Percentiles rank a stretch among this genome's conserved stretches.
Conservation (phyloP, 1,140 invertebrate species). For the Dendroctonus ponderosae region DNA sequence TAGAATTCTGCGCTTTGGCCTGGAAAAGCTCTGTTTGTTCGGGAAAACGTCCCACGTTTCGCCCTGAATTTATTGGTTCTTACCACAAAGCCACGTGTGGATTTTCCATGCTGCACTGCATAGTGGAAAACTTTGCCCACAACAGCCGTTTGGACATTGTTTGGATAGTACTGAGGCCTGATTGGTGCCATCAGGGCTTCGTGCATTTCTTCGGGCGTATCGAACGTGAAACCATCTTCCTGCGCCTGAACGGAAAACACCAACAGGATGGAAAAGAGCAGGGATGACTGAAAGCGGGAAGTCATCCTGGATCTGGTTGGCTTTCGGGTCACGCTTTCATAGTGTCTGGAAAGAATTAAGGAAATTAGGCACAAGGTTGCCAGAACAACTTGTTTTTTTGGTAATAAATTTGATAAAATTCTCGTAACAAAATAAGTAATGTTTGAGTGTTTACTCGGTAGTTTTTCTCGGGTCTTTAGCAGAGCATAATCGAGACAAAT, state of each 20-base stretch:
- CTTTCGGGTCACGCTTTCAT: no score
- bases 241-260: not conserved
- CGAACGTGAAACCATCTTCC: constrained; percentile 41
- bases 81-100: constrained; percentile 14
- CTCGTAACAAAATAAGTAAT: no score
- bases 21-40: constrained; percentile 33
- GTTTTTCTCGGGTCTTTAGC: no score
- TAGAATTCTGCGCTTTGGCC: constrained; percentile 42
- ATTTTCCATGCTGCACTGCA: not conserved
- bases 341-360: no score
- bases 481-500: no score
- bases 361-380: no score
- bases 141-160: constrained; percentile 24
- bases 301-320: no score
- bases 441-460: no score
- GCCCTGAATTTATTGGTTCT: not conserved
- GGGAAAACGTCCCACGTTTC: not conserved
- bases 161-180: constrained; percentile 4
- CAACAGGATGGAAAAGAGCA: no score
- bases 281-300: no score
- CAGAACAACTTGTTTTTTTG: no score
- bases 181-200: constrained; percentile 8
- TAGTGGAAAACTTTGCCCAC: constrained; percentile 37
- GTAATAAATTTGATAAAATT: no score
- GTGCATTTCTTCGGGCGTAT: constrained; percentile 36